phyloP scores from a whole-genome alignment of 2,113 vertebrate species.

The Percopsis transmontana region DNA sequence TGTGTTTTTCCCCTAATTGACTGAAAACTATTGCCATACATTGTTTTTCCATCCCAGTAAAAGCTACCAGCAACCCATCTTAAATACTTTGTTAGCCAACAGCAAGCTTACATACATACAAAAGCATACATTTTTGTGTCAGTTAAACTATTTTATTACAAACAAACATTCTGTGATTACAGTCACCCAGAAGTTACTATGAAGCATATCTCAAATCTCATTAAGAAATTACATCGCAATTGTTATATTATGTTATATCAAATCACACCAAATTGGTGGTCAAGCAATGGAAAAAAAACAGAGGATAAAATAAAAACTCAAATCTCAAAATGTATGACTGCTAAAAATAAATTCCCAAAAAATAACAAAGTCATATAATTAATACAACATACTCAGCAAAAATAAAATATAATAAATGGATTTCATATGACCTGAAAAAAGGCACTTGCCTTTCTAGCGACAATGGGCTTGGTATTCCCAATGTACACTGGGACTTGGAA shows the following conservation, averaged over 20 bases:
- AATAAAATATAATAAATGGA: conserved; percentile 45
- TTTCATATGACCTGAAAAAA: conserved; percentile 46
- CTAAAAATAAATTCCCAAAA: conserved; percentile 50
- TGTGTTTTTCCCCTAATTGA: conserved; percentile 22
- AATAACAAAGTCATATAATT: conserved; percentile 58
- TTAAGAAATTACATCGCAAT: conserved; percentile 73
- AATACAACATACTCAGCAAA: conserved; percentile 63
- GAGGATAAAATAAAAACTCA: conserved; percentile 66
- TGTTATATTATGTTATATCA: conserved; percentile 67
- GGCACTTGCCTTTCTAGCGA: not conserved
- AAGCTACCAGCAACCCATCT: not conserved
- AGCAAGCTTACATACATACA: conserved; percentile 13
- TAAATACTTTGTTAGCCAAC: not conserved
- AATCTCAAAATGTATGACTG: conserved; percentile 69
- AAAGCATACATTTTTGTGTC: conserved; percentile 33
- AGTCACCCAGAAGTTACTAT: conserved; percentile 75
- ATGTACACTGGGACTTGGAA: conserved; percentile 31
- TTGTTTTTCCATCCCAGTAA: not conserved
- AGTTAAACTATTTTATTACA: conserved; percentile 80
- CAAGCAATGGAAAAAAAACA: conserved; percentile 57
- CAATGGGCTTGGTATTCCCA: conserved; percentile 52
- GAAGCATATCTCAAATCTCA: conserved; percentile 62
- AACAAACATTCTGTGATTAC: conserved; percentile 79
- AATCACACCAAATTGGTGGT: conserved; percentile 62
- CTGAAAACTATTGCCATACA: not conserved